Conservation (phyloP, 2,888 invertebrate species). For the Hyalella azteca region DNA sequence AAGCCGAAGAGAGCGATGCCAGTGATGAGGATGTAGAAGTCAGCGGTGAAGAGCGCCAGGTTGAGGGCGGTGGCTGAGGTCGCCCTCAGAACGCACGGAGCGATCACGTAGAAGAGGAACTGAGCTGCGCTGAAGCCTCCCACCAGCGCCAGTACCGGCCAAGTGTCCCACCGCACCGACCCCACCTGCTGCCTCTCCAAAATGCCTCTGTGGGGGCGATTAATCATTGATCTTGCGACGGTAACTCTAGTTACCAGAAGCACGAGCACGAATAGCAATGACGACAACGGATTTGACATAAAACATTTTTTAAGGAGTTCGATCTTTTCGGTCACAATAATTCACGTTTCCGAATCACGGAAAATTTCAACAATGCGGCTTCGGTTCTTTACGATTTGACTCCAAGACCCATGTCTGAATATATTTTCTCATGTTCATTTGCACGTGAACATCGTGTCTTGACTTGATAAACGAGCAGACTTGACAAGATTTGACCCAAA, state of each 20-base stretch:
- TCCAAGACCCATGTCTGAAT: no score
- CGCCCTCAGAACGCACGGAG: constrained; percentile 76
- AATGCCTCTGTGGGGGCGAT: constrained; percentile 66
- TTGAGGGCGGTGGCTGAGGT: constrained; percentile 84
- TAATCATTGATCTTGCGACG: no score
- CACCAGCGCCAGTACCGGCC: constrained; percentile 70
- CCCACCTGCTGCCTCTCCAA: constrained; percentile 75
- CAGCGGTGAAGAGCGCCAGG: constrained; percentile 79
- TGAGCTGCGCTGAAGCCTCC: constrained; percentile 74
- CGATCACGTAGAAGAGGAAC: constrained; percentile 77
- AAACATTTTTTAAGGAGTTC: background rate
- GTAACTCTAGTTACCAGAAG: no score
- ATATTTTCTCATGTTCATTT: no score
- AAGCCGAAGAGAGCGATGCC: constrained; percentile 82
- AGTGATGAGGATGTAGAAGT: constrained; percentile 81
- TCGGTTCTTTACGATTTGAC: no score
- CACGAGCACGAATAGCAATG: no score
- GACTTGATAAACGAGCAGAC: no score
- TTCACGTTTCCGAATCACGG: no score
- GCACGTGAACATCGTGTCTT: no score
- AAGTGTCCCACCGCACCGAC: constrained; percentile 70
- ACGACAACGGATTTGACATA: background rate
- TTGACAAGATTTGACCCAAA: no score
- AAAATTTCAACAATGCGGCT: no score
- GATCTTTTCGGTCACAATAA: no score